Evolutionary conservation across 2,888 invertebrate genomes (phyloP), one percentile per base, ranked within the genome.

Genomic region (Thyatira batis): DNA sequence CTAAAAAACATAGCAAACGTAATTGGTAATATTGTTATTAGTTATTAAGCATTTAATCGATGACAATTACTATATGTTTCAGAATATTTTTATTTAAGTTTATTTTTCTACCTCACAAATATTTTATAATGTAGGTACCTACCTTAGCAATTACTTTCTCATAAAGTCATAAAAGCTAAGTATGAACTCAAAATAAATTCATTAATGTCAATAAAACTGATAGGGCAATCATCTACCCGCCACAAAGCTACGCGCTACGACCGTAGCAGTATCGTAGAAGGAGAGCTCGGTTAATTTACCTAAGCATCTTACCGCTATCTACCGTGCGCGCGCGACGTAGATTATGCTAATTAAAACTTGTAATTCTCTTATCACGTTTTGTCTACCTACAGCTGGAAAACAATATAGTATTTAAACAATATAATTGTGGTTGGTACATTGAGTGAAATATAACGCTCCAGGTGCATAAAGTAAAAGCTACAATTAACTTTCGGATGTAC

Each of bases 301-400:
- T 91, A 92, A 92, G 91, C 89, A 87, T 70, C 92, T 92, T 91
- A 91, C 79, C 82, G 92, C 89, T 91, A 90, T 90, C 91, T 79
- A 76, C 75, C 74, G 77, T 80, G 85, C 85, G 83, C 87, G 84
- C 84, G 87, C 86, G 82, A 74, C 73, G 71, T 53, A 76, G 86
- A 86, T 92, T 92, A 92, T 92, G 91, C 80, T 85, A 91, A 92
- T 90, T 73, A 64, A 55, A 74, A 65, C 70, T 73, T 87, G 91
- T 92, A 85, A 92, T 82, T 72, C 91, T 70, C 82, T 92, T 92
- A 92, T 92, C 91, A 76, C 61, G 77, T 76, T 84, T 85, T 87
- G 89, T 88, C 83, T 87, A 80, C 82, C 77, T 75, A 73, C 76
- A 78, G 77, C 73, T 68, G 60, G 61, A 55, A 65, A 58, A 73